phyloP scores from a whole-genome alignment of 2,113 vertebrate species.

The Platycercus adscitus region DNA sequence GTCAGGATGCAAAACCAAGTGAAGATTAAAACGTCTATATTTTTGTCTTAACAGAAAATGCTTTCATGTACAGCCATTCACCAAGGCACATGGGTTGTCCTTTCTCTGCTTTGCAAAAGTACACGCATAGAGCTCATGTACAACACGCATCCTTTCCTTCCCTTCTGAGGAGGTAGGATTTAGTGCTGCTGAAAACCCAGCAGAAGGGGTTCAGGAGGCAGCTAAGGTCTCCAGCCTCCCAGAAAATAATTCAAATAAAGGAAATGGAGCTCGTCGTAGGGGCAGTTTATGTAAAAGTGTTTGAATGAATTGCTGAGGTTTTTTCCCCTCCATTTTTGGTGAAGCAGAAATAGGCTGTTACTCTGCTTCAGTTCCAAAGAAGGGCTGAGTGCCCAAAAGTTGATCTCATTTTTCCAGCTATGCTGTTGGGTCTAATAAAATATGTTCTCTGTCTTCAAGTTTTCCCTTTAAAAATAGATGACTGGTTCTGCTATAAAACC shows the following conservation, averaged over 20 bases:
- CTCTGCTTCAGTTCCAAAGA: neutral
- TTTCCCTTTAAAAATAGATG: neutral
- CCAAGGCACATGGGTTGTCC: neutral
- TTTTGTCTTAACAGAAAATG: neutral
- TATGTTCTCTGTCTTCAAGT: neutral
- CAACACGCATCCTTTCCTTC: neutral
- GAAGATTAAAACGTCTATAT: neutral
- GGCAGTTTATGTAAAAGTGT: neutral
- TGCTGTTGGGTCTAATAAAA: neutral
- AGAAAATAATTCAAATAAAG: neutral
- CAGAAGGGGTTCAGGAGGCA: rapidly evolving
- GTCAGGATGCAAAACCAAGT: neutral
- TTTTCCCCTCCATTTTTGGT: neutral
- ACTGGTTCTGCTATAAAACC: neutral
- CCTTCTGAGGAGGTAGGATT: neutral
- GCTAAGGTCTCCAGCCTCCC: neutral
- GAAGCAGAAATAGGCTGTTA: neutral
- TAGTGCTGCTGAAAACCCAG: neutral
- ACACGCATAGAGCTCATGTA: rapidly evolving
- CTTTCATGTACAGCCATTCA: neutral
- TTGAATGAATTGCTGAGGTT: neutral
- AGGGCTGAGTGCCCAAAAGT: neutral
- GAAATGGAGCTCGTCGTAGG: neutral
- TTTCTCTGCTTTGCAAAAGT: neutral
- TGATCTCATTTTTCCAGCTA: neutral